Evolutionary conservation across 2,888 invertebrate species (phyloP).

Genomic region (Lycia hirtaria): DNA sequence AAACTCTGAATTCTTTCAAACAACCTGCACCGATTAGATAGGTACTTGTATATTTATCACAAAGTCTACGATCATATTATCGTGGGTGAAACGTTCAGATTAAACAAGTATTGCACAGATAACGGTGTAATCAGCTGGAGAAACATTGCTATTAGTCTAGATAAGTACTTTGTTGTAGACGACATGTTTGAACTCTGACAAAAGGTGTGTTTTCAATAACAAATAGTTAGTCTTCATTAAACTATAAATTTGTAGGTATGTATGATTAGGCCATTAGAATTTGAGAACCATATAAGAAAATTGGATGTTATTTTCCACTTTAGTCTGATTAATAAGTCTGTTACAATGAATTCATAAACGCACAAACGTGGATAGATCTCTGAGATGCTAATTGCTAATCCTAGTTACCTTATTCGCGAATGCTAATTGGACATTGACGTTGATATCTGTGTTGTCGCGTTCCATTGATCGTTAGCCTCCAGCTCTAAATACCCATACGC

Average conservation of each 20-base stretch:
- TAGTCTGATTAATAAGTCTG: not conserved
- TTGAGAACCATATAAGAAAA: no score
- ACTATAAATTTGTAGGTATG: no score
- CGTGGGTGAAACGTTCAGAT: constrained; percentile 4
- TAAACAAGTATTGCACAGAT: constrained; percentile 18
- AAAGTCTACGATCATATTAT: not conserved
- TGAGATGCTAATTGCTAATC: constrained; percentile 16
- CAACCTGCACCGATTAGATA: constrained; percentile 22
- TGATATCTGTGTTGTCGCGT: constrained; percentile 39
- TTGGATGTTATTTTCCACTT: no score
- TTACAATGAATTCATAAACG: not conserved
- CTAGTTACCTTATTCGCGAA: constrained; percentile 10
- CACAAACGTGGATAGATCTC: not conserved
- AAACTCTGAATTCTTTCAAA: constrained; percentile 29
- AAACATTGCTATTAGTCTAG: constrained; percentile 7
- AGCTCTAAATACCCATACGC: constrained; percentile 38
- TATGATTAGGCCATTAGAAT: no score
- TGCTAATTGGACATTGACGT: constrained; percentile 11
- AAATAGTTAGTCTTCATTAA: no score
- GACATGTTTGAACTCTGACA: not conserved
- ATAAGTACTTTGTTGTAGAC: constrained; percentile 1
- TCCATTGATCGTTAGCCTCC: constrained; percentile 40
- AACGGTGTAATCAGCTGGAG: constrained; percentile 8
- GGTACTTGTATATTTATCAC: not conserved
- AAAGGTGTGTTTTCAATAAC: not conserved